Evolutionary conservation across 2,113 vertebrate genomes (phyloP).

Genomic region (Cacatua alba): DNA sequence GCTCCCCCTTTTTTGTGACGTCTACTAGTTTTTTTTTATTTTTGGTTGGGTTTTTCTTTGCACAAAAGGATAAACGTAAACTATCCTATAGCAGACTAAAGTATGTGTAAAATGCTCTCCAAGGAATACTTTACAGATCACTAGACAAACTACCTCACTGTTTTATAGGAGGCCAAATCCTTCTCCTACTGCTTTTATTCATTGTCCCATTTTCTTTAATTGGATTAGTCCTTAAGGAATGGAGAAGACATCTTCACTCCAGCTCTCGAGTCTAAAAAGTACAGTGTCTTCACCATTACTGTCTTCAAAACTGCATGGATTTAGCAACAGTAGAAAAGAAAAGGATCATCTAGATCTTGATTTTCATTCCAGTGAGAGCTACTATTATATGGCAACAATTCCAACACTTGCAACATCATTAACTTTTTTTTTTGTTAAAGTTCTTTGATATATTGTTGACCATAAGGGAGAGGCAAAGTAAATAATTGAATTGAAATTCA

Average conservation of each 20-base stretch:
- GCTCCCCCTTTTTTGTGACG: background rate
- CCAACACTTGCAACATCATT: background rate
- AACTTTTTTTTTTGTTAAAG: background rate
- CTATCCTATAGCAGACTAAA: background rate
- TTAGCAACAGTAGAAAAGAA: background rate
- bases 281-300: background rate
- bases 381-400: background rate
- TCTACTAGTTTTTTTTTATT: accelerated
- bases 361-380: background rate
- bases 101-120: background rate
- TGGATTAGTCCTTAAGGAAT: background rate
- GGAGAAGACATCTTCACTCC: background rate
- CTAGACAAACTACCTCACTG: background rate
- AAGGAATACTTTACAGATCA: background rate
- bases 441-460: background rate
- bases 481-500: background rate
- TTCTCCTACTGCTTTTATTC: background rate
- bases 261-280: background rate
- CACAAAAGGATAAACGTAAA: background rate
- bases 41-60: background rate
- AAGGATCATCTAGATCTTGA: background rate
- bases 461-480: background rate
- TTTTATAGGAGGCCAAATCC: background rate
- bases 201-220: background rate
- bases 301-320: background rate